A percentile compares a stretch with the other conserved stretches of the same genome.
phyloP scores from a whole-genome alignment of 2,113 vertebrate genomes.

The Brachyhypopomus occidentalis region DNA sequence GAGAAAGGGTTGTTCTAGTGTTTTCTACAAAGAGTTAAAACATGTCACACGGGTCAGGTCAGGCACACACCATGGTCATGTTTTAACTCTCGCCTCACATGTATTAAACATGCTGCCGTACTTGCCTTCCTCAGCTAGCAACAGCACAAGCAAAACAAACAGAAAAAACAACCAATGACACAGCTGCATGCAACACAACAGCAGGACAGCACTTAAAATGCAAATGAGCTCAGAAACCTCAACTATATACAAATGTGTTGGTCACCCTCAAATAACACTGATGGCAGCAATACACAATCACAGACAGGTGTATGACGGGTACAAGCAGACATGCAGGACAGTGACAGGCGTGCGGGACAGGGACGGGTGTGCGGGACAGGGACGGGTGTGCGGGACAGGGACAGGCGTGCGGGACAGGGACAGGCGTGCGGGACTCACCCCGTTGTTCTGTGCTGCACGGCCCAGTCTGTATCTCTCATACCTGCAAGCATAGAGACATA shows the following conservation, averaged over 20 bases:
- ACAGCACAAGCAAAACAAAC: slow-evolving; percentile 64
- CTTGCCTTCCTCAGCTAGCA: slow-evolving; percentile 74
- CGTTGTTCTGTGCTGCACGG: slow-evolving; percentile 85
- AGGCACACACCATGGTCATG: slow-evolving; percentile 54
- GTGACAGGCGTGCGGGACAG: too few species aligned
- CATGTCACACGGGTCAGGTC: slow-evolving; percentile 7
- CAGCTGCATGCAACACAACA: slow-evolving; percentile 44
- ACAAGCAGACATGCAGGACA: too few species aligned
- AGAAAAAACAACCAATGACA: slow-evolving; percentile 55
- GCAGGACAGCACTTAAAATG: not conserved
- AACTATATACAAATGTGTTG: not conserved
- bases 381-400: too few species aligned
- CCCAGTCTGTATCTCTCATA: slow-evolving; percentile 91
- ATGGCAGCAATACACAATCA: not conserved
- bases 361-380: too few species aligned
- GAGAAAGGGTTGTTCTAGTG: slow-evolving; percentile 17
- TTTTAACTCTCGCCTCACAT: slow-evolving; percentile 40
- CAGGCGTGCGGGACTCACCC: slow-evolving; percentile 77
- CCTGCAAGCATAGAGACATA: slow-evolving; percentile 67
- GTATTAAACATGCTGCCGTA: slow-evolving; percentile 52
- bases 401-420: not conserved
- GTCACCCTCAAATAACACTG: not conserved
- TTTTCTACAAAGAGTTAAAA: slow-evolving; percentile 39
- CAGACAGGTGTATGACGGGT: not conserved
- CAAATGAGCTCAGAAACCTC: not conserved